Evolutionary conservation across 2,888 invertebrate species (phyloP).

Genomic region (Yponomeuta plumbellus): DNA sequence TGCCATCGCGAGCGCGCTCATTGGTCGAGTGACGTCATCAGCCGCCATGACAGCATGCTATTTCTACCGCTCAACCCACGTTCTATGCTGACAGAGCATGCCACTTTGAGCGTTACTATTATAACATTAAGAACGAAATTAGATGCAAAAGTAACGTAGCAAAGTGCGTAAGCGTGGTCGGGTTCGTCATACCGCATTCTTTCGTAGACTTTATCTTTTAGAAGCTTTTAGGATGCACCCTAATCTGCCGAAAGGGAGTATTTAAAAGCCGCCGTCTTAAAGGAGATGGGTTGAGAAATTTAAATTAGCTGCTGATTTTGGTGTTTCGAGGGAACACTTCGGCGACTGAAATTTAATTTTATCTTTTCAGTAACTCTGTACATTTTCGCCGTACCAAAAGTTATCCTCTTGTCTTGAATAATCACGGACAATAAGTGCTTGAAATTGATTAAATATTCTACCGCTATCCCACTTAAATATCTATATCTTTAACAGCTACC

Average conservation of each 20-base stretch:
- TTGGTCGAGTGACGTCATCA: conserved; percentile 71
- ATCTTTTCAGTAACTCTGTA: conserved; percentile 1
- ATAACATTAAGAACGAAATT: neutral
- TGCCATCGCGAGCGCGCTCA: conserved; percentile 65
- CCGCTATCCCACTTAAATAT: neutral
- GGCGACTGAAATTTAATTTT: conserved; percentile 20
- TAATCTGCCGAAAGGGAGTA: conserved; percentile 62
- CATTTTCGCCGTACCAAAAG: neutral
- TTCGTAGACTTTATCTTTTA: conserved; percentile 63
- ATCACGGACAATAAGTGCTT: neutral
- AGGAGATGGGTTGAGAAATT: conserved; percentile 60
- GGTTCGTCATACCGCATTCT: conserved; percentile 64
- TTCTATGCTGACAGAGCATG: neutral
- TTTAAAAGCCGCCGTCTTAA: conserved; percentile 61
- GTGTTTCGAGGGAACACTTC: conserved; percentile 22
- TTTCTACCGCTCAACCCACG: conserved; percentile 52
- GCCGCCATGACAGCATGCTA: conserved; percentile 70
- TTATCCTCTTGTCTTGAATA: neutral
- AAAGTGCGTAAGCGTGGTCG: conserved; percentile 2
- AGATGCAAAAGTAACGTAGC: neutral
- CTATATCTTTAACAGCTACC: no score
- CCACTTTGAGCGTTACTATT: neutral
- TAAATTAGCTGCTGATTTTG: conserved; percentile 64
- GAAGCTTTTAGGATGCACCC: conserved; percentile 73
- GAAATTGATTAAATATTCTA: neutral